phyloP scores from a whole-genome alignment of 2,113 vertebrate species.

The Uropsilus gracilis region DNA sequence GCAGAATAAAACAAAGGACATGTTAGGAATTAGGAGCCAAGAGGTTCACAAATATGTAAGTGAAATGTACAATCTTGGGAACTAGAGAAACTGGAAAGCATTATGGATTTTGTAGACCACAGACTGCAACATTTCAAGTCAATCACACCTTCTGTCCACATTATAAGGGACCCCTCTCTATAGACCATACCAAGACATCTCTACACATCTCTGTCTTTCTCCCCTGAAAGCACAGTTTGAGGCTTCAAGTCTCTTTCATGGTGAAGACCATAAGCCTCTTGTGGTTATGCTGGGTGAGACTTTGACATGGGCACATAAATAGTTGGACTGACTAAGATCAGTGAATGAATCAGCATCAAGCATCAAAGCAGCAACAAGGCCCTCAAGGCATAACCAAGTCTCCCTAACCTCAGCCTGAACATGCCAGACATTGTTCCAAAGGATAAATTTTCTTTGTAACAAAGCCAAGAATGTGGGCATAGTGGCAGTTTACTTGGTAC shows the following conservation, averaged over 20 bases:
- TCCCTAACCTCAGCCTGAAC: constrained; percentile 33
- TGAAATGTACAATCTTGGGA: background rate
- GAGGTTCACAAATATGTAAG: accelerated
- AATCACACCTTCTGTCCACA: background rate
- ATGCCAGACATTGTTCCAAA: constrained; percentile 23
- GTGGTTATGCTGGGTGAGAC: background rate
- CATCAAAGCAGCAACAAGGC: background rate
- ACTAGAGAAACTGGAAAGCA: background rate
- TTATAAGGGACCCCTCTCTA: background rate
- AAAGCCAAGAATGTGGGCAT: constrained; percentile 46
- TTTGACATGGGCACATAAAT: background rate
- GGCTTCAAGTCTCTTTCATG: background rate
- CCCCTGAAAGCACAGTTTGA: background rate
- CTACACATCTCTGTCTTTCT: background rate
- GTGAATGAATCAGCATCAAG: constrained; percentile 39
- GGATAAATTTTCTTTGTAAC: constrained; percentile 24
- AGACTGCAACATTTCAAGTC: background rate
- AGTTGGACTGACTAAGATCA: constrained; percentile 23
- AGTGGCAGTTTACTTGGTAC: background rate
- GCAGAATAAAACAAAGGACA: background rate
- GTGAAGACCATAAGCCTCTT: background rate
- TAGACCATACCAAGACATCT: background rate
- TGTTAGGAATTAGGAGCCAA: background rate
- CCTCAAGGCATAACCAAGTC: constrained; percentile 18
- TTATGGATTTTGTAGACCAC: background rate